Evolutionary conservation across 2,888 invertebrate genomes (phyloP), one percentile per base, ranked within the genome.

Genomic region (Chymomyza fuscimana): DNA sequence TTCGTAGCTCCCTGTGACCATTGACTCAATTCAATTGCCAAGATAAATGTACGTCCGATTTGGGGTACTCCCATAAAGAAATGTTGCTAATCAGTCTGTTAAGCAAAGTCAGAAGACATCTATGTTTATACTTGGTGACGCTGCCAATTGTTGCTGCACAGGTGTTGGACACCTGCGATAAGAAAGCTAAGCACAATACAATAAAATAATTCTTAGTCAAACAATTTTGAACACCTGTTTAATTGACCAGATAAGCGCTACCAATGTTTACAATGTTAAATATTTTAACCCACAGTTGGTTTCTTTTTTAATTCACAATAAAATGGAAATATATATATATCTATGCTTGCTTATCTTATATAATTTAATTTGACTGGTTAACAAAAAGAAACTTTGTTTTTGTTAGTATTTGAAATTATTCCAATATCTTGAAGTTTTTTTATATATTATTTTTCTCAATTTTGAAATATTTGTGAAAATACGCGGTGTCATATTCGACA

Each of bases 201-300:
- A 46, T 46, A 46, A 46, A 46, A 46, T 12, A 12, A 46, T 46
- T 46, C 40, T 46, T 46, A 46, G 40, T 46, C 40, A 46, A 12
- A 10, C 40, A 46, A 46, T 46, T 46, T 12, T 12, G 32, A 51
- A 64, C 76, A 77, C 78, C 79, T 73, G 78, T 70, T 69, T 32
- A 58, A 22, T 36, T 54, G 59, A 52, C 50, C 65, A 65, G 76
- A 78, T 79, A 79, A 76, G 72, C 58, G 50, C 36, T 59, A 60
- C 12, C 40, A 46, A 12, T 46, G 36, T 36, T 36, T 36, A 36
- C 36, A 36, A 36, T 36, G 40, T 12, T 46, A 4, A 12, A 46
- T 12, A 4, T 46, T 12, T 46, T 46, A 46, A 46, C 40, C 40
- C 40, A 46, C 10, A 12, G 4, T 46, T 46, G 40, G 40, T 46